These are phyloP conservation scores for Deroplatys truncata DNA, from an alignment of 2,888 invertebrate species.

Conservation along the genomic window DNA sequence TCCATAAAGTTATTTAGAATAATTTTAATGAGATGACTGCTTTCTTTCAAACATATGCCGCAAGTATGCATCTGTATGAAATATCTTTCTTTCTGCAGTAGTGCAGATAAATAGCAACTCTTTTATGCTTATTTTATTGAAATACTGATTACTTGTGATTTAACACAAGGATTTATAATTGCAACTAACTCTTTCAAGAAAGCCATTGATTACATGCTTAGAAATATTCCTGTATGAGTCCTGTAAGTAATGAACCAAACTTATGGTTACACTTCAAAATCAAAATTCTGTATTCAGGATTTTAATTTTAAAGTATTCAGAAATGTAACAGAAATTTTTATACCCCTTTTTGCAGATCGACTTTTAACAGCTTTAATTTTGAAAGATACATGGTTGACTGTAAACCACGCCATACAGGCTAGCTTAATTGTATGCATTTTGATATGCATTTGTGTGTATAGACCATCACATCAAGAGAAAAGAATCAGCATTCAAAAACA, in stretches of 20 bases:
- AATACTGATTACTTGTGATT: too few relatives aligned
- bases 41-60: too few relatives aligned
- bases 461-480: background rate
- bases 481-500: background rate
- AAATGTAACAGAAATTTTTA: background rate
- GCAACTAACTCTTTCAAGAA: background rate
- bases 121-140: too few relatives aligned
- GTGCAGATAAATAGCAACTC: too few relatives aligned
- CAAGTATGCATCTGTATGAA: too few relatives aligned
- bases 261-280: background rate
- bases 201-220: background rate
- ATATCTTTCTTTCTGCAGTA: too few relatives aligned
- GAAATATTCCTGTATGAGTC: background rate
- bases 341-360: background rate
- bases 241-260: background rate
- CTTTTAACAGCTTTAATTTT: background rate
- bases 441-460: background rate
- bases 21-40: too few relatives aligned
- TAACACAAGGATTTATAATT: too few relatives aligned
- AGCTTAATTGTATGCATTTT: background rate
- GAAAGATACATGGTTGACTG: background rate
- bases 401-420: background rate
- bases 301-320: background rate
- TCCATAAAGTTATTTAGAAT: too few relatives aligned
- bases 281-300: background rate